Evolutionary conservation across 2,797 vertebrate genomes (phyloP).

Genomic region (Calcarius lapponicus): DNA sequence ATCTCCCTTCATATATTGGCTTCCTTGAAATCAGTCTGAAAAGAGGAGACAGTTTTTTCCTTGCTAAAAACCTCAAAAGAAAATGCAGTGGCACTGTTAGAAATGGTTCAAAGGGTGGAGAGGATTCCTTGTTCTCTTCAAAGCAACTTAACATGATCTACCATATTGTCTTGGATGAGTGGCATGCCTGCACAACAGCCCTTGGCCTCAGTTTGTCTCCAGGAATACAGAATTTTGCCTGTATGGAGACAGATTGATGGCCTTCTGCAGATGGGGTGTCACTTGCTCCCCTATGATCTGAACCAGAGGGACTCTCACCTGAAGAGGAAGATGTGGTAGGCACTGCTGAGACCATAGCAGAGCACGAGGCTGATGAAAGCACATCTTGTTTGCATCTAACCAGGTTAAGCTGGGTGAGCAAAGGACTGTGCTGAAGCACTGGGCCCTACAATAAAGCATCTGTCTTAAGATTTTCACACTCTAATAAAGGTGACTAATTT

Average conservation of each 20-base stretch:
- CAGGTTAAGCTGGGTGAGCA: not conserved
- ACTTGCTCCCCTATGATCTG: not conserved
- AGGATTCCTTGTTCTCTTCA: not conserved
- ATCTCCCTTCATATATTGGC: not conserved
- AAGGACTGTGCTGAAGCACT: not conserved
- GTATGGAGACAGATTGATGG: not conserved
- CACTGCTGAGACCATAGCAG: not conserved
- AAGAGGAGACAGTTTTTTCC: not conserved
- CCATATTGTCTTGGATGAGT: not conserved
- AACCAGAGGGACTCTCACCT: not conserved
- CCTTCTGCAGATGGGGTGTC: not conserved
- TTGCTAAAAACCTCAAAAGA: not conserved
- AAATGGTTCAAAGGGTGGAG: not conserved
- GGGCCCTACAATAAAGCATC: not conserved
- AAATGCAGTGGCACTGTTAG: not conserved
- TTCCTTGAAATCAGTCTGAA: not conserved
- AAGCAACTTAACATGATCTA: not conserved
- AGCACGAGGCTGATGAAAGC: not conserved
- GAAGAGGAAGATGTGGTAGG: not conserved
- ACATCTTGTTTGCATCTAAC: not conserved
- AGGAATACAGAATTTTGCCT: not conserved
- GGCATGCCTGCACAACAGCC: not conserved
- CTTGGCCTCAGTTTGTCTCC: not conserved
- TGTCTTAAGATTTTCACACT: not conserved
- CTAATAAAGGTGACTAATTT: not conserved